Evolutionary conservation across 2,113 vertebrate genomes (phyloP).

Genomic region (Neopipo cinnamomea): DNA sequence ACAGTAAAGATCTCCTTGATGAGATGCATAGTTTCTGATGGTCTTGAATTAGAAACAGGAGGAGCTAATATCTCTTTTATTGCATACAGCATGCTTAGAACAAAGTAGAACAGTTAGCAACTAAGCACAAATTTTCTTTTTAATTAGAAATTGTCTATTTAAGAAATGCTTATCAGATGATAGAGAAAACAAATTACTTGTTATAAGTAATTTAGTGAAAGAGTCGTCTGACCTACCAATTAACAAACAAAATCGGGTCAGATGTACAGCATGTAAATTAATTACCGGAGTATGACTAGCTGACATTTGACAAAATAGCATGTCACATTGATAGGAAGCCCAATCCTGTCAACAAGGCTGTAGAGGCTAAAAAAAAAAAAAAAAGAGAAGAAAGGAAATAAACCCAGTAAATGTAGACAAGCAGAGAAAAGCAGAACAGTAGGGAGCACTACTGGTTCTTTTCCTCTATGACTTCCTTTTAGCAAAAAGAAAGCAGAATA

Average conservation of each 20-base stretch:
- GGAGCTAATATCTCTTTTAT: background rate
- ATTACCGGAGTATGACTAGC: conserved; percentile 23
- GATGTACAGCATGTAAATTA: conserved; percentile 23
- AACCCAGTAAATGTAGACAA: background rate
- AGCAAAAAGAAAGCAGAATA: background rate
- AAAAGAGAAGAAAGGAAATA: background rate
- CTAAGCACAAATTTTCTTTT: background rate
- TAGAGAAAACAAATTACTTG: background rate
- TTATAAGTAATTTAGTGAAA: background rate
- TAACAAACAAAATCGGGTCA: conserved; percentile 42
- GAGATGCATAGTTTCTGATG: background rate
- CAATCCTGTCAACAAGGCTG: background rate
- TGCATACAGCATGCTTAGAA: background rate
- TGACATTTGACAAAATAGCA: conserved; percentile 26
- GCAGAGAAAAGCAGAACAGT: background rate
- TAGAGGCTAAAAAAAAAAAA: background rate
- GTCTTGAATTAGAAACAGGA: background rate
- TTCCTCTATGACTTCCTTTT: background rate
- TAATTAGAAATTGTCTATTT: background rate
- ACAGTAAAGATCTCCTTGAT: background rate
- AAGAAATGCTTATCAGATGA: conserved; percentile 13
- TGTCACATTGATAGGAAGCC: background rate
- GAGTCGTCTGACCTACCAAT: conserved; percentile 16
- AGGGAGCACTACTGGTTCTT: background rate
- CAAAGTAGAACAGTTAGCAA: background rate